Conservation (phyloP, 1,140 invertebrate genomes). For the Euwallacea fornicatus region DNA sequence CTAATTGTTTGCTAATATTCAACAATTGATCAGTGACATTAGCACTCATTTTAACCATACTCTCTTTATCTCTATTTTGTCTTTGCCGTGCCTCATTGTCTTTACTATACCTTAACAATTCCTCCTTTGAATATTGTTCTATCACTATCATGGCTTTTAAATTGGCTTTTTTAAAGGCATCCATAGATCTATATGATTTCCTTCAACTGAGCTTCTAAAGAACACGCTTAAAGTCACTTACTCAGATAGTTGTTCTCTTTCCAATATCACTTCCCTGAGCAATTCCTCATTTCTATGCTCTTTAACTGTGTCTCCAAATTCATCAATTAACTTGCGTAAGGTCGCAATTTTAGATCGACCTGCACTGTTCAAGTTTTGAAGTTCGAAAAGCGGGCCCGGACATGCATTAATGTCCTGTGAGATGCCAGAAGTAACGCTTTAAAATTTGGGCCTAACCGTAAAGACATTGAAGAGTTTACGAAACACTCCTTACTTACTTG, state of each 20-base stretch:
- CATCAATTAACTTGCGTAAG: conserved; percentile 68
- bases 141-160: conserved; percentile 72
- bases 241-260: conserved; percentile 68
- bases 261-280: conserved; percentile 64
- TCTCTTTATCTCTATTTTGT: conserved; percentile 66
- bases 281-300: conserved; percentile 65
- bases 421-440: not conserved
- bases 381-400: conserved; percentile 64
- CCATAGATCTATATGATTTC: conserved; percentile 59
- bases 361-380: conserved; percentile 72
- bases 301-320: conserved; percentile 66
- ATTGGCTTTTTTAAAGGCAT: conserved; percentile 78
- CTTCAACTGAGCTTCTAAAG: not conserved
- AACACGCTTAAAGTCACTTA: conserved; percentile 39
- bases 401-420: conserved; percentile 69
- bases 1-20: conserved; percentile 78
- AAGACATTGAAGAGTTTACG: not conserved
- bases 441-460: not conserved
- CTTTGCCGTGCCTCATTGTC: conserved; percentile 62
- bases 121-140: conserved; percentile 70
- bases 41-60: conserved; percentile 65
- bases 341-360: conserved; percentile 67
- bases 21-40: conserved; percentile 82
- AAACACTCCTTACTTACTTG: conserved; percentile 61
- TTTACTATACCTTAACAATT: conserved; percentile 64